phyloP scores from a whole-genome alignment of 2,888 invertebrate genomes.

The Amphipoea oculea region DNA sequence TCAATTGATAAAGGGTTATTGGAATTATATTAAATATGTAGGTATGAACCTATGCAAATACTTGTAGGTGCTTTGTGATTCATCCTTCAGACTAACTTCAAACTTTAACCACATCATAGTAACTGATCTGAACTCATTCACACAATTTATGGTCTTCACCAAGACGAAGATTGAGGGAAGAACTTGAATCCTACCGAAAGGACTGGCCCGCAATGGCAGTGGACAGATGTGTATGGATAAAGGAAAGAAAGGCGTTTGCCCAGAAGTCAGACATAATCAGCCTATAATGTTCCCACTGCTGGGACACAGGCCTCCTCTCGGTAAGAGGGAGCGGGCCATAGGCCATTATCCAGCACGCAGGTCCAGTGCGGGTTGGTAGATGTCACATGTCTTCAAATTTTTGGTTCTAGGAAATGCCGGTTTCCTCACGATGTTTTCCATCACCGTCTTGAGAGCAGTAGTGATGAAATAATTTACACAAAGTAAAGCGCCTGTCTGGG shows the following conservation, averaged over 20 bases:
- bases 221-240: background rate
- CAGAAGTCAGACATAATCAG: background rate
- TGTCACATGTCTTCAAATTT: no score
- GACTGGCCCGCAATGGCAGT: background rate
- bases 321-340: no score
- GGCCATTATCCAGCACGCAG: no score
- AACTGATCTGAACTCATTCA: background rate
- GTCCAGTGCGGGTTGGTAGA: no score
- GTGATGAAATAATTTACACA: background rate
- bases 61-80: background rate
- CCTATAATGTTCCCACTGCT: no score
- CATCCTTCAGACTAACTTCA: background rate
- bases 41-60: slow-evolving; percentile 1
- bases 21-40: slow-evolving; percentile 11
- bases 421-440: background rate
- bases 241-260: background rate
- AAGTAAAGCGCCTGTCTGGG: background rate
- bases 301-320: no score
- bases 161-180: background rate
- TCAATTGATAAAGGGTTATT: slow-evolving; percentile 36
- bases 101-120: background rate
- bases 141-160: background rate
- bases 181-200: background rate
- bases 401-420: background rate
- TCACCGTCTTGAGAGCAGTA: background rate